Percentiles rank a stretch among this genome's conserved stretches.
Evolutionary conservation across 2,113 vertebrate species (phyloP).

Genomic region (Rhinopomastus cyanomelas): DNA sequence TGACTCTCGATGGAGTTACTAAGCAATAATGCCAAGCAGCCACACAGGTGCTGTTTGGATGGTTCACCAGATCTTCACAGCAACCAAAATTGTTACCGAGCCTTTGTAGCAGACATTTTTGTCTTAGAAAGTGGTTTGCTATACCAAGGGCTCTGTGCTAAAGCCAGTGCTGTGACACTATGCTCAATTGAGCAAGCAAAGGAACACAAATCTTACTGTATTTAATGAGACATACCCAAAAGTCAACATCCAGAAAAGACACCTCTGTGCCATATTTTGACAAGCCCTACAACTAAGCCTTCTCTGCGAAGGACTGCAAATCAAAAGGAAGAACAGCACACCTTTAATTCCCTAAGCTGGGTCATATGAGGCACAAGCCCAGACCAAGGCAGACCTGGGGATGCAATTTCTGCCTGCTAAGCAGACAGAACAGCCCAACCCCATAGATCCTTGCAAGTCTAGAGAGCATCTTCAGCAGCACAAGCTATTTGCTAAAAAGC

Average conservation of each 20-base stretch:
- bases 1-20: not conserved
- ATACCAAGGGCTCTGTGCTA: not conserved
- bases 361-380: rapidly evolving
- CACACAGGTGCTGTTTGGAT: no score
- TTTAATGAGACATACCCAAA: not conserved
- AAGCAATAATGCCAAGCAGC: not conserved
- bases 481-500: not conserved
- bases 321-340: rapidly evolving
- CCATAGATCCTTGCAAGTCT: not conserved
- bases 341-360: not conserved
- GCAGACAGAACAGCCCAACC: not conserved
- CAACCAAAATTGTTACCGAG: not conserved
- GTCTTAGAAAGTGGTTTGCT: not conserved
- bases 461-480: not conserved
- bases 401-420: not conserved
- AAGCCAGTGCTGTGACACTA: not conserved
- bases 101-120: not conserved
- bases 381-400: rapidly evolving
- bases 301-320: not conserved
- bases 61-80: not conserved
- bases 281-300: not conserved
- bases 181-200: not conserved
- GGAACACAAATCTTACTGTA: not conserved
- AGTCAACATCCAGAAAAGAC: not conserved
- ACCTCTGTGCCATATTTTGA: rapidly evolving